Conservation (phyloP, 2,888 invertebrate species). For the Euproctis similis region DNA sequence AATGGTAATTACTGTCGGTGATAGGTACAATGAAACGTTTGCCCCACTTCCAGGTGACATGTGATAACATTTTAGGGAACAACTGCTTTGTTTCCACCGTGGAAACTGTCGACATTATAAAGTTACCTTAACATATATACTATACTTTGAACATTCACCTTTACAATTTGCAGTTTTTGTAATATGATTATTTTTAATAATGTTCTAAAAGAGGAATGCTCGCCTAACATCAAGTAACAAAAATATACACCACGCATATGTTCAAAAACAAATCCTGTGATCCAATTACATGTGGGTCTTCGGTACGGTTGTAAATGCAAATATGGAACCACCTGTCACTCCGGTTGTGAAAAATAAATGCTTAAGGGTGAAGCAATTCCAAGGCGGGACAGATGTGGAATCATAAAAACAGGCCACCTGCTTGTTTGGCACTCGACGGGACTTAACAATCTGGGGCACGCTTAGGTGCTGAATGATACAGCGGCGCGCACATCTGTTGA, state of each 20-base stretch:
- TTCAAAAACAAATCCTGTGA: constrained; percentile 3
- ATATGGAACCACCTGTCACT: constrained; percentile 16
- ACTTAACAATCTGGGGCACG: constrained; percentile 21
- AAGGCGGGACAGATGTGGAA: constrained; percentile 28
- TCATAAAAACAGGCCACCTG: constrained; percentile 32
- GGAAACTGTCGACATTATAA: constrained; percentile 12
- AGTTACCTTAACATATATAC: too few species aligned
- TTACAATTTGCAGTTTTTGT: too few species aligned
- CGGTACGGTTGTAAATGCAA: constrained; percentile 5
- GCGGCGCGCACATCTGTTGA: too few species aligned
- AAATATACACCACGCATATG: too few species aligned
- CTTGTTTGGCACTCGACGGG: constrained; percentile 25
- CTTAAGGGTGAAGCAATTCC: constrained; percentile 26
- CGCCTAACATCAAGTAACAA: too few species aligned
- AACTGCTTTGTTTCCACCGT: constrained; percentile 11
- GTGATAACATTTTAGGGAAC: constrained; percentile 19
- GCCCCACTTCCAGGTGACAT: constrained; percentile 19
- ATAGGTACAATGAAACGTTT: constrained; percentile 24
- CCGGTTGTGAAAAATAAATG: constrained; percentile 8
- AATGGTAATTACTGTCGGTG: constrained; percentile 19
- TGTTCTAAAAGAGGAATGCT: too few species aligned
- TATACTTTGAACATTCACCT: too few species aligned
- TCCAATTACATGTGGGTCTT: constrained; percentile 6
- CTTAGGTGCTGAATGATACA: too few species aligned
- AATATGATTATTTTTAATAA: too few species aligned